Conservation (phyloP, 2,888 invertebrate species). For the Andrena dorsata region DNA sequence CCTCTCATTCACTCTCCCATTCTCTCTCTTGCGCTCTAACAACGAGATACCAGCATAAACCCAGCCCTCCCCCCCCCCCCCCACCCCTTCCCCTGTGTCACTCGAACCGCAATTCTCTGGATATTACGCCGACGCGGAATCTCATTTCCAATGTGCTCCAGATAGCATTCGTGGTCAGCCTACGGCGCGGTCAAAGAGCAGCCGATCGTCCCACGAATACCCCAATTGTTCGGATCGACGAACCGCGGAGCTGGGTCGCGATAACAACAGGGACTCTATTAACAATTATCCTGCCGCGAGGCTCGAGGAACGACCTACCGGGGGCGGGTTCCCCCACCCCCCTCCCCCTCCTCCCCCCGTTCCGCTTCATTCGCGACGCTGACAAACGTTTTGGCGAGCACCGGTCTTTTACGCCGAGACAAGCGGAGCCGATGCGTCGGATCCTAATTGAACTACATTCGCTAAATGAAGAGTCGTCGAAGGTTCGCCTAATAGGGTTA, state of each 20-base stretch:
- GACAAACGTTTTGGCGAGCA: conserved; percentile 1
- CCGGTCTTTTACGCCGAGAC: conserved; percentile 17
- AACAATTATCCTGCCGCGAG: conserved; percentile 13
- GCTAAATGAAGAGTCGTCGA: conserved; percentile 61
- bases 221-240: conserved; percentile 8
- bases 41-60: conserved; percentile 29
- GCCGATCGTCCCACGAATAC: conserved; percentile 18
- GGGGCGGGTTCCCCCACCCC: too few species aligned
- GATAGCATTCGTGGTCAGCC: conserved; percentile 49
- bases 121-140: conserved; percentile 43
- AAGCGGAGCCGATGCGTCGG: conserved; percentile 49
- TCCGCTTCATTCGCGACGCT: conserved; percentile 18
- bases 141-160: conserved; percentile 51
- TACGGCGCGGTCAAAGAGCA: conserved; percentile 43
- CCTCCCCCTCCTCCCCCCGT: too few species aligned
- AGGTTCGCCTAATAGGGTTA: conserved; percentile 32
- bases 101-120: conserved; percentile 44
- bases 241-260: conserved; percentile 20
- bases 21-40: conserved; percentile 3
- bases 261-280: conserved; percentile 9
- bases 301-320: conserved; percentile 3
- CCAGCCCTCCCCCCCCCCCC: neutral
- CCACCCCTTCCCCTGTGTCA: conserved; percentile 23
- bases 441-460: conserved; percentile 64
- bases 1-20: neutral